phyloP scores from a whole-genome alignment of 2,113 vertebrate species.

The Python bivittatus region DNA sequence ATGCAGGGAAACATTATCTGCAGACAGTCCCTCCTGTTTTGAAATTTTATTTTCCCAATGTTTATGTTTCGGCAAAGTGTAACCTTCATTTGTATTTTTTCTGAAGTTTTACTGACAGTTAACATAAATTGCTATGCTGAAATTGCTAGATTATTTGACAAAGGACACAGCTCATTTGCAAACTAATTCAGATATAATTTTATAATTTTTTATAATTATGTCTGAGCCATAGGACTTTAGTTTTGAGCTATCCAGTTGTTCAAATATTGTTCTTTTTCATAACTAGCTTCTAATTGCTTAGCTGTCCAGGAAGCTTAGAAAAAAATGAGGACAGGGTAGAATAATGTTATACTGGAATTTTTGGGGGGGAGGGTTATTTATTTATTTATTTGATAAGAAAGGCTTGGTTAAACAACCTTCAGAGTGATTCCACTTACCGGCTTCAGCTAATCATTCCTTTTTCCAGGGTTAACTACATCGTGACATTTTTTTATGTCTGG shows the following conservation, averaged over 20 bases:
- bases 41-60: neutral
- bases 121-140: conserved; percentile 13
- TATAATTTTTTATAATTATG: too few species aligned
- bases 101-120: neutral
- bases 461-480: neutral
- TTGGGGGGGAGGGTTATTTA: too few species aligned
- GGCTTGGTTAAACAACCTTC: neutral
- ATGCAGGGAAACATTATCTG: neutral
- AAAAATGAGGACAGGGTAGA: neutral
- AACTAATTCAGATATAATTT: neutral
- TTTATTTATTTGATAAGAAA: neutral
- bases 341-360: neutral
- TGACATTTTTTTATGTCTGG: neutral
- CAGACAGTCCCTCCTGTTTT: neutral
- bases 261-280: neutral
- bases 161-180: conserved; percentile 9
- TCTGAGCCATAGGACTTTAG: neutral
- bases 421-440: neutral
- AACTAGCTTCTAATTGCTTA: neutral
- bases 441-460: too few species aligned
- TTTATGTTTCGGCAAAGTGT: neutral
- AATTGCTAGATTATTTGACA: neutral
- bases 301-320: neutral
- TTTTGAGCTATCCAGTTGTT: neutral
- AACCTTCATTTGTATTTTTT: conserved; percentile 1